Percentiles rank a stretch among this genome's conserved stretches.
phyloP scores from a whole-genome alignment of 2,113 vertebrate genomes.

The Hirundichthys speculiger region DNA sequence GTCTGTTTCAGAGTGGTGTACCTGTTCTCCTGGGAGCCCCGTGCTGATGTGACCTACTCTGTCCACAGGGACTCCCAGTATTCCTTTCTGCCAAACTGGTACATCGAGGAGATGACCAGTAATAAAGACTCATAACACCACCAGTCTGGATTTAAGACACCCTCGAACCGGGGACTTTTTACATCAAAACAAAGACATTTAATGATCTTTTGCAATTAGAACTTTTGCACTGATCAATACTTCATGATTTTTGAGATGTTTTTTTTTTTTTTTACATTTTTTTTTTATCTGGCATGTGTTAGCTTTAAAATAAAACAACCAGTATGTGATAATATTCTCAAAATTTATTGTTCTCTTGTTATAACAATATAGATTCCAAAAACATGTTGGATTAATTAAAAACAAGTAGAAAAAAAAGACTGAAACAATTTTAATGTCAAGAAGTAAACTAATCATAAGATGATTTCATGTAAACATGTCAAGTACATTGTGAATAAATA shows the following conservation, averaged over 20 bases:
- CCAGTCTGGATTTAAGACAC: slow-evolving; percentile 1
- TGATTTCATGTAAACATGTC: slow-evolving; percentile 44
- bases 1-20: slow-evolving; percentile 81
- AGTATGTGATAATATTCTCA: neutral
- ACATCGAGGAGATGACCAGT: slow-evolving; percentile 75
- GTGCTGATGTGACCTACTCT: slow-evolving; percentile 83
- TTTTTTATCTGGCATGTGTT: slow-evolving; percentile 1
- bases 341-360: slow-evolving; percentile 39
- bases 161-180: neutral
- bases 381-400: slow-evolving; percentile 21
- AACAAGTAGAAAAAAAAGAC: slow-evolving; percentile 26
- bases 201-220: neutral
- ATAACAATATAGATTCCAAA: slow-evolving; percentile 29
- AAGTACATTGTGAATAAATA: neutral
- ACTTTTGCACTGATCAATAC: neutral
- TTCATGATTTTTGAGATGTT: neutral
- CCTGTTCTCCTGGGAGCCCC: slow-evolving; percentile 87
- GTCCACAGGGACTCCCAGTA: slow-evolving; percentile 81
- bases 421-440: too few species aligned
- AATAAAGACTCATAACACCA: slow-evolving; percentile 17
- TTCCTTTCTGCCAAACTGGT: slow-evolving; percentile 87
- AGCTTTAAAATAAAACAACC: slow-evolving; percentile 13
- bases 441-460: too few species aligned
- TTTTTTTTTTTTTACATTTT: neutral
- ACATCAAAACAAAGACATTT: neutral